A percentile compares a stretch with the other conserved stretches of the same genome.
phyloP scores from a whole-genome alignment of 1,140 invertebrate genomes.

The Hypsibius dujardini region DNA sequence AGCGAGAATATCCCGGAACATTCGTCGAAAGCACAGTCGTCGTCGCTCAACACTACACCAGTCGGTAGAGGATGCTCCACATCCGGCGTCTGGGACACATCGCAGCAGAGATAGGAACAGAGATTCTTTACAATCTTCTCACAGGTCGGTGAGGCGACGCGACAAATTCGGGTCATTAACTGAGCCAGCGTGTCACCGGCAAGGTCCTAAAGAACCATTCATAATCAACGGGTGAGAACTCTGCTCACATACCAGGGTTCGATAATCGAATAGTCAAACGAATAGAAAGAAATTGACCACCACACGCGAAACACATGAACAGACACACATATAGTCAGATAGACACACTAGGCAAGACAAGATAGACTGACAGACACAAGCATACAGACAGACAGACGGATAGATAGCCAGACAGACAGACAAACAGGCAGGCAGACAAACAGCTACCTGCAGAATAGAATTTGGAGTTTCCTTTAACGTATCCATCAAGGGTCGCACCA shows the following conservation, averaged over 20 bases:
- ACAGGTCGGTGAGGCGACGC: slow-evolving; percentile 57
- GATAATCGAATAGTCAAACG: too few species aligned
- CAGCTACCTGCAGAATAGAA: slow-evolving; percentile 46
- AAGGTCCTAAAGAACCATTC: slow-evolving; percentile 40
- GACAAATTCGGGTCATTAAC: slow-evolving; percentile 55
- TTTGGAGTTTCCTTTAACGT: slow-evolving; percentile 73
- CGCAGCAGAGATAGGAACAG: slow-evolving; percentile 63
- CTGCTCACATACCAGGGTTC: too few species aligned
- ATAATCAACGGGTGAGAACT: neutral
- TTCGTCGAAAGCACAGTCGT: slow-evolving; percentile 1
- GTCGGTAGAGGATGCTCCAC: slow-evolving; percentile 22
- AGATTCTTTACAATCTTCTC: slow-evolving; percentile 72
- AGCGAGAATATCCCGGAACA: neutral
- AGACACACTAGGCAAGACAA: too few species aligned
- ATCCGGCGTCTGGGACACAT: slow-evolving; percentile 40
- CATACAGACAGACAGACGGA: too few species aligned
- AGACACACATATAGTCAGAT: too few species aligned
- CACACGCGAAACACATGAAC: too few species aligned
- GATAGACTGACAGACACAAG: too few species aligned
- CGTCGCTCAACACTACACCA: neutral
- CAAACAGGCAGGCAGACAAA: too few species aligned
- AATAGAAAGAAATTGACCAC: too few species aligned
- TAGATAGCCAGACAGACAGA: too few species aligned
- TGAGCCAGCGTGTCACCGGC: slow-evolving; percentile 57
- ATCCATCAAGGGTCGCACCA: slow-evolving; percentile 87